A percentile compares a stretch with the other conserved stretches of the same genome.
These are phyloP conservation scores for Gobio gobio DNA, from an alignment of 2,113 vertebrate genomes.

Conservation along the genomic window DNA sequence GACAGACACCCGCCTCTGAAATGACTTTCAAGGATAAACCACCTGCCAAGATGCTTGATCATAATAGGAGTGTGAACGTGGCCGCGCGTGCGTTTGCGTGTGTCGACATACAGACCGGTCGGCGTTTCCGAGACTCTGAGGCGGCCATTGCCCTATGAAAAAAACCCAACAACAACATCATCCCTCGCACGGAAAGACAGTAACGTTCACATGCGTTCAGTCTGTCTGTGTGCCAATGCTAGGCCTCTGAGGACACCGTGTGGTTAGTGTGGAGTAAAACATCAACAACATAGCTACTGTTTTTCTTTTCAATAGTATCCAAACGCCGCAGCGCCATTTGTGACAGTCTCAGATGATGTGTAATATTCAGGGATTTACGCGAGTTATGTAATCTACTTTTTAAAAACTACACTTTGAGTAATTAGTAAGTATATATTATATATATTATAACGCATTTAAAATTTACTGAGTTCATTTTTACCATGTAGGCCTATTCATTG, in stretches of 20 bases:
- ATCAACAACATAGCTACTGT: background rate
- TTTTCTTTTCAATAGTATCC: no score
- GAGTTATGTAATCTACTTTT: no score
- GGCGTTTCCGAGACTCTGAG: background rate
- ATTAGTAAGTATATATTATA: no score
- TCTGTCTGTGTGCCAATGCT: background rate
- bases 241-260: conserved; percentile 43
- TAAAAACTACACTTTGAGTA: no score
- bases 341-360: no score
- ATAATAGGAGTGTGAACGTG: background rate
- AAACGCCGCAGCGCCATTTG: no score
- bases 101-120: background rate
- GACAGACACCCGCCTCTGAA: conserved; percentile 20
- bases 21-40: conserved; percentile 36
- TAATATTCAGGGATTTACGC: no score
- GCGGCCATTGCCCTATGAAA: conserved; percentile 21
- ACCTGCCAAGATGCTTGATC: conserved; percentile 29
- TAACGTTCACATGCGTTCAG: background rate
- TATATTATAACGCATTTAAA: no score
- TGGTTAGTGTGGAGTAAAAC: conserved; percentile 30
- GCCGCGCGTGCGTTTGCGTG: background rate
- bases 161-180: background rate
- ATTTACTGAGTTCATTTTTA: no score
- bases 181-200: conserved; percentile 5
- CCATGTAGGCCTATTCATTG: no score